Evolutionary conservation across 2,888 invertebrate genomes (phyloP).

Genomic region (Sisyra nigra): DNA sequence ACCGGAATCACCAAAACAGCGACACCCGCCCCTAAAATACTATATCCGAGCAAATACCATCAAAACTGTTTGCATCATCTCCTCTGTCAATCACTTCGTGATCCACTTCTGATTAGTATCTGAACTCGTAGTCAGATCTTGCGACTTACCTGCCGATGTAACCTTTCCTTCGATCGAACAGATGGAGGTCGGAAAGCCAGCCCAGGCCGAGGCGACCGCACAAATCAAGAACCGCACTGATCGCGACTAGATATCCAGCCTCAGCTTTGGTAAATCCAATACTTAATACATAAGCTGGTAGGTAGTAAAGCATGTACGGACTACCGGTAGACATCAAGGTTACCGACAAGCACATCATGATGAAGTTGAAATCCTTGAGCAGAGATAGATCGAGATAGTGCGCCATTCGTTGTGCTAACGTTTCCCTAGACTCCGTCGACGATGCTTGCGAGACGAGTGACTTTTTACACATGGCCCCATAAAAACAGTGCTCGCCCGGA

Average conservation of each 20-base stretch:
- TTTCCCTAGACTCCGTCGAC: neutral
- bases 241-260: constrained; percentile 52
- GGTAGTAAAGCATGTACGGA: constrained; percentile 57
- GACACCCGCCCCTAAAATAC: constrained; percentile 50
- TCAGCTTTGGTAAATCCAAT: constrained; percentile 43
- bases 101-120: no score
- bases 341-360: constrained; percentile 54
- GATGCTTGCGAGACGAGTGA: neutral
- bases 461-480: neutral
- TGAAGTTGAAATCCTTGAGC: constrained; percentile 48
- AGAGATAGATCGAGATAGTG: constrained; percentile 51
- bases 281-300: constrained; percentile 56
- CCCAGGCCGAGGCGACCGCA: constrained; percentile 56
- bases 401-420: constrained; percentile 23
- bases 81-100: neutral
- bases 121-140: no score
- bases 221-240: constrained; percentile 56
- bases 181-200: constrained; percentile 53
- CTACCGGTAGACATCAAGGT: constrained; percentile 62
- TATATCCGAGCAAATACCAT: constrained; percentile 20
- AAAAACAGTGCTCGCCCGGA: constrained; percentile 14
- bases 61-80: neutral
- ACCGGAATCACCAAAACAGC: constrained; percentile 51
- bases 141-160: constrained; percentile 45
- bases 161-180: constrained; percentile 53